Percentiles rank a stretch among this genome's conserved stretches.
These are phyloP conservation scores for Ceratosolen solmsi DNA, from an alignment of 1,140 invertebrate genomes.

Conservation along the genomic window DNA sequence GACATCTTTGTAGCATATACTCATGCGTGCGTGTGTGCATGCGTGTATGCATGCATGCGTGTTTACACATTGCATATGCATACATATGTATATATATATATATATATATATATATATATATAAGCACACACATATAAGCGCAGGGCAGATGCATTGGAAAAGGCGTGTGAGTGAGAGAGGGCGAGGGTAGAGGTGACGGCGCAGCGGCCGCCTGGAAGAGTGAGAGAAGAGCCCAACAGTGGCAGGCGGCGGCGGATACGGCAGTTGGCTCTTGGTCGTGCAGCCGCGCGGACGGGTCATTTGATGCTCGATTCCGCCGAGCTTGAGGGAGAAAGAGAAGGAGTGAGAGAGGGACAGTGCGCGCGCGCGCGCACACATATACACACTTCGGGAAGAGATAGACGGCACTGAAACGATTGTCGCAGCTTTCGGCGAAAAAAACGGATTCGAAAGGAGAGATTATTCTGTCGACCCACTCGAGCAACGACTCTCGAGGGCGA, in stretches of 20 bases:
- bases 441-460: too few relatives aligned
- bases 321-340: background rate
- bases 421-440: too few relatives aligned
- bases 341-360: background rate
- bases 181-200: background rate
- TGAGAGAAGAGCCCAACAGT: background rate
- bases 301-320: background rate
- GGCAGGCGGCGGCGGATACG: background rate
- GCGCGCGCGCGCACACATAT: background rate
- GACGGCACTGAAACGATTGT: too few relatives aligned
- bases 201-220: conserved; percentile 18
- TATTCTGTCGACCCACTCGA: background rate
- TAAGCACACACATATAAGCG: too few relatives aligned
- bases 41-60: background rate
- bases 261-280: conserved; percentile 47
- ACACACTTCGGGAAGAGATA: too few relatives aligned
- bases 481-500: background rate
- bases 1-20: background rate
- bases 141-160: conserved; percentile 32
- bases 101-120: too few relatives aligned
- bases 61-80: too few relatives aligned
- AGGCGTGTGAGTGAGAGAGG: background rate
- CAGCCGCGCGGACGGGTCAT: conserved; percentile 25
- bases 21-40: background rate
- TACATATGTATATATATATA: too few relatives aligned